Conservation (phyloP, 2,113 vertebrate species). For the Propithecus coquereli region DNA sequence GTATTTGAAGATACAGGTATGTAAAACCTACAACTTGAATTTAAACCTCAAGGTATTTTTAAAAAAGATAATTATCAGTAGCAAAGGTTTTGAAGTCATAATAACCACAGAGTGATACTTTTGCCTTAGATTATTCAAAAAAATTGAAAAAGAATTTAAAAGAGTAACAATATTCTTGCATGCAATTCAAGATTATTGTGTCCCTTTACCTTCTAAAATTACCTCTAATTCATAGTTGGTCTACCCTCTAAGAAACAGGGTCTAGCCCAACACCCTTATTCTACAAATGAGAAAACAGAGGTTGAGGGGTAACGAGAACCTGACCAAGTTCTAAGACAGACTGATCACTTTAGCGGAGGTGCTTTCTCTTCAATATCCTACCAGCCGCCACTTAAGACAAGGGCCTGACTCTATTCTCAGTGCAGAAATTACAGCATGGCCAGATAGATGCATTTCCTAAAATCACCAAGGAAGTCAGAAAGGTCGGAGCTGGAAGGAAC, state of each 20-base stretch:
- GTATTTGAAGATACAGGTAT: background rate
- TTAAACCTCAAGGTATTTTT: background rate
- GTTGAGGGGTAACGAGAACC: background rate
- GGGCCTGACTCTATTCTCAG: accelerated
- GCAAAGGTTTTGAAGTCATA: background rate
- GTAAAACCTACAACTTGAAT: background rate
- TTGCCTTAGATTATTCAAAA: background rate
- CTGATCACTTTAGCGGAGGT: no score
- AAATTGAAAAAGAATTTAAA: background rate
- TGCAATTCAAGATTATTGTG: background rate
- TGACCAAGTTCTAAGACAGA: background rate
- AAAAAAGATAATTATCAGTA: background rate
- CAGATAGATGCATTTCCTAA: accelerated
- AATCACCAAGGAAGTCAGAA: background rate
- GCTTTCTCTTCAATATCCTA: background rate
- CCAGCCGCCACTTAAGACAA: accelerated
- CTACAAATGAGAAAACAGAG: background rate
- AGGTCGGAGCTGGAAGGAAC: background rate
- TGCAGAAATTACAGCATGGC: background rate
- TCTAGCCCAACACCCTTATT: background rate
- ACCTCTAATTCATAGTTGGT: no score
- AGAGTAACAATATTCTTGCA: background rate
- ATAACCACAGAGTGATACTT: background rate
- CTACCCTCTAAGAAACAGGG: background rate
- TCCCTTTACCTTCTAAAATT: background rate